Percentiles rank a stretch among this genome's conserved stretches.
Conservation (phyloP, 2,797 vertebrate species). For the Pteronotus mesoamericanus region DNA sequence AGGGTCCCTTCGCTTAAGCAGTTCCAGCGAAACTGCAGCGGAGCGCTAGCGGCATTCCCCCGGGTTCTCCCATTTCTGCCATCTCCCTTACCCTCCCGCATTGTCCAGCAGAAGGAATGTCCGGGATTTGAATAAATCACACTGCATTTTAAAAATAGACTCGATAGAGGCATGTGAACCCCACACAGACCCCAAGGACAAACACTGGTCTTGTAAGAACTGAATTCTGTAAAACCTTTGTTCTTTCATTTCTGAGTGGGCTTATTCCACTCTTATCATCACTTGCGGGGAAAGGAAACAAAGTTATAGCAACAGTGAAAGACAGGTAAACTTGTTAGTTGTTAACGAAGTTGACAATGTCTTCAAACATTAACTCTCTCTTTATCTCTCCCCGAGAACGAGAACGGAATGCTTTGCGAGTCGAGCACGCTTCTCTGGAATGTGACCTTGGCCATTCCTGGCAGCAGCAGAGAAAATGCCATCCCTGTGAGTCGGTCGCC, state of each 20-base stretch:
- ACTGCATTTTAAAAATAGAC: conserved; percentile 55
- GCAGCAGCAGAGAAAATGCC: conserved; percentile 73
- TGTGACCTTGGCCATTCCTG: conserved; percentile 81
- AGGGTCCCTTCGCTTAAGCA: neutral
- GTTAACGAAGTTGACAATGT: conserved; percentile 59
- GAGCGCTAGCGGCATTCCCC: neutral
- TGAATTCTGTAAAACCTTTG: neutral
- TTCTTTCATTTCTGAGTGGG: neutral
- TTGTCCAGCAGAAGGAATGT: neutral
- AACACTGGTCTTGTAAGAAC: neutral
- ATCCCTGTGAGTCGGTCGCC: conserved; percentile 72
- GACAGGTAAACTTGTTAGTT: conserved; percentile 55
- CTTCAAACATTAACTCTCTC: conserved; percentile 84
- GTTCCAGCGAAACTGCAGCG: neutral
- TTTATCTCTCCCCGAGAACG: conserved; percentile 81
- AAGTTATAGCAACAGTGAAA: conserved; percentile 19
- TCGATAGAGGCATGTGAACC: conserved; percentile 4
- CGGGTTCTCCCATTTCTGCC: neutral
- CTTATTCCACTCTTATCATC: neutral
- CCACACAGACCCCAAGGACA: neutral
- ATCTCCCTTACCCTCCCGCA: neutral
- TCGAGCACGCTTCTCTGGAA: conserved; percentile 78
- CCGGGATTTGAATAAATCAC: conserved; percentile 49
- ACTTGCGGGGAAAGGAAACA: neutral
- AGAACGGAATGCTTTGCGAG: conserved; percentile 80